Conservation (phyloP, 37 sponge, comb jelly and placozoan genomes). For the Eunapius fragilis region DNA sequence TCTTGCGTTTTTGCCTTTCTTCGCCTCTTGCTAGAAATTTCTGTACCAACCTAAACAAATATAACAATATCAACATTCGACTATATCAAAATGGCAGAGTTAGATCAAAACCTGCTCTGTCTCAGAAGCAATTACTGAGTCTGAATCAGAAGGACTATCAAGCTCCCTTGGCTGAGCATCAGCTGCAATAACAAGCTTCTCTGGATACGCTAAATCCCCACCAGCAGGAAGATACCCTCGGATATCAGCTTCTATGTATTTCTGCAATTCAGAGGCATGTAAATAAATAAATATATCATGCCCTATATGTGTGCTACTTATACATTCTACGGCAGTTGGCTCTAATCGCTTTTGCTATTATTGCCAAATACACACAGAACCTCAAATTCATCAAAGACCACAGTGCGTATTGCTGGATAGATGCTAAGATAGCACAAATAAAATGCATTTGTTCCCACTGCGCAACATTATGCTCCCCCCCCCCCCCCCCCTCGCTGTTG, state of each 20-base stretch:
- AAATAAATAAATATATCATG: background rate
- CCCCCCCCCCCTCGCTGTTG: no score
- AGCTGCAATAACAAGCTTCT: slow-evolving; percentile 83
- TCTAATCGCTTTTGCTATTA: no score
- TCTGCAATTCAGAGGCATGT: slow-evolving; percentile 6
- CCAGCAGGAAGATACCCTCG: slow-evolving; percentile 83
- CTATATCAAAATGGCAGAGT: background rate
- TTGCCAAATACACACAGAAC: no score
- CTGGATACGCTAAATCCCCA: slow-evolving; percentile 98
- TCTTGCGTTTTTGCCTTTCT: slow-evolving; percentile 5
- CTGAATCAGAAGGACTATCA: slow-evolving; percentile 48
- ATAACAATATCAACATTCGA: background rate
- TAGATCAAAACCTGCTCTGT: slow-evolving; percentile 6
- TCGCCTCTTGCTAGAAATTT: background rate
- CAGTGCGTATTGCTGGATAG: no score
- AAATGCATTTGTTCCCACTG: no score
- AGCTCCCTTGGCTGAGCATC: slow-evolving; percentile 5
- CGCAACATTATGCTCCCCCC: no score
- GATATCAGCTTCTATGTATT: slow-evolving; percentile 90
- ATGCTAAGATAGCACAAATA: no score
- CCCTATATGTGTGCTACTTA: background rate
- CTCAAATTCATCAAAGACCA: no score
- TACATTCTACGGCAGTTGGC: no score
- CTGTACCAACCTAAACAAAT: slow-evolving; percentile 6
- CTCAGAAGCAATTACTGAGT: slow-evolving; percentile 73